A percentile compares a stretch with the other conserved stretches of the same genome.
Evolutionary conservation across 2,888 invertebrate species (phyloP).

Genomic region (Clostera curtula): DNA sequence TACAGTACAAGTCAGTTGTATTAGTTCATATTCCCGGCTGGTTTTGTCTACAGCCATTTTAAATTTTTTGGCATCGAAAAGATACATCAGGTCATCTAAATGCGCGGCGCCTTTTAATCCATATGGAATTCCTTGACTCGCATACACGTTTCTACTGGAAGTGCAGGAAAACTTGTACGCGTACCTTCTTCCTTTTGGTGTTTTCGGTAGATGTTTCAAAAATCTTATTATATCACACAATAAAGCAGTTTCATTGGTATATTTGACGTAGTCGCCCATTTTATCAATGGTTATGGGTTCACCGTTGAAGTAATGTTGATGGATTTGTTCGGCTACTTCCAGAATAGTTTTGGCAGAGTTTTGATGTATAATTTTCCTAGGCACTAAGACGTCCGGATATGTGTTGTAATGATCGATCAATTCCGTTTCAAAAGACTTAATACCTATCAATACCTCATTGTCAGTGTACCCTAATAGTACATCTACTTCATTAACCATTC

Average conservation of each 20-base stretch:
- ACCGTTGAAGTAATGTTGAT: slow-evolving; percentile 4
- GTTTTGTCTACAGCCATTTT: slow-evolving; percentile 4
- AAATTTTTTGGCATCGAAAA: slow-evolving; percentile 6
- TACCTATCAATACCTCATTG: slow-evolving; percentile 71
- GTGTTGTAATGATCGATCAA: slow-evolving; percentile 5
- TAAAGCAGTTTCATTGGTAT: neutral
- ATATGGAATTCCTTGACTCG: slow-evolving; percentile 25
- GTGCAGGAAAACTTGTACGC: slow-evolving; percentile 36
- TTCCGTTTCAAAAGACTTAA: slow-evolving; percentile 10
- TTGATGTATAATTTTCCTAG: slow-evolving; percentile 6
- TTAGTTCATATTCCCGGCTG: slow-evolving; percentile 15
- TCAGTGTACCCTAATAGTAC: slow-evolving; percentile 81
- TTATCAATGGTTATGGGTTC: slow-evolving; percentile 4
- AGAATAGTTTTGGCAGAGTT: slow-evolving; percentile 4
- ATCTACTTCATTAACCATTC: slow-evolving; percentile 69
- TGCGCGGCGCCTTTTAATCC: slow-evolving; percentile 27
- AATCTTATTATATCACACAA: slow-evolving; percentile 7
- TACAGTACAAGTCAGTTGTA: slow-evolving; percentile 7
- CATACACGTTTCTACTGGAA: slow-evolving; percentile 37
- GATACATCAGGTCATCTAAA: slow-evolving; percentile 8
- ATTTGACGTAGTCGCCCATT: slow-evolving; percentile 4
- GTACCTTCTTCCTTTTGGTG: slow-evolving; percentile 1
- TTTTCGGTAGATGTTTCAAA: slow-evolving; percentile 10
- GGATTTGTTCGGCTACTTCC: slow-evolving; percentile 4
- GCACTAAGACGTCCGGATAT: slow-evolving; percentile 9